phyloP scores from a whole-genome alignment of 2,113 vertebrate genomes.

The Sebastes schlegelii region DNA sequence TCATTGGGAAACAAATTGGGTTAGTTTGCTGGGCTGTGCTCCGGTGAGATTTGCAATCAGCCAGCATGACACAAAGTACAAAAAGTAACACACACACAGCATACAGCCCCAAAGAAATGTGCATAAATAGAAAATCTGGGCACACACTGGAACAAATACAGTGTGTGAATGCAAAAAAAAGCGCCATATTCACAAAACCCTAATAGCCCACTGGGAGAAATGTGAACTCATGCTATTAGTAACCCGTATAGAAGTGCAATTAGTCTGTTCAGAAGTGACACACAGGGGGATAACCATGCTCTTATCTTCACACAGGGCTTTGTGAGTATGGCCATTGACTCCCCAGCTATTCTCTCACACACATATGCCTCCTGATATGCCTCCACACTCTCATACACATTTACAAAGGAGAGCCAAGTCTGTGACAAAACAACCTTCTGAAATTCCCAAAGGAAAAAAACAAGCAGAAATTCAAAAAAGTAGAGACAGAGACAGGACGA shows the following conservation, averaged over 20 bases:
- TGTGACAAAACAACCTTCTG: slow-evolving; percentile 59
- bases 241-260: slow-evolving; percentile 56
- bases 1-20: slow-evolving; percentile 43
- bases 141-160: slow-evolving; percentile 30
- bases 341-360: slow-evolving; percentile 35
- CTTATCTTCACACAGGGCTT: slow-evolving; percentile 67
- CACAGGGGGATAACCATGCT: slow-evolving; percentile 64
- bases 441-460: slow-evolving; percentile 48
- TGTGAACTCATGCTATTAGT: slow-evolving; percentile 75
- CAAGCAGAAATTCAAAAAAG: slow-evolving; percentile 53
- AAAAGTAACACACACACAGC: slow-evolving; percentile 22
- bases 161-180: slow-evolving; percentile 54
- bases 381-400: slow-evolving; percentile 33
- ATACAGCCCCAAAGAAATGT: slow-evolving; percentile 39
- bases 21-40: slow-evolving; percentile 52
- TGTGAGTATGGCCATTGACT: slow-evolving; percentile 68
- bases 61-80: slow-evolving; percentile 27
- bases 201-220: slow-evolving; percentile 43
- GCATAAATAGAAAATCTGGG: slow-evolving; percentile 34
- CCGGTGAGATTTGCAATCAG: slow-evolving; percentile 36
- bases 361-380: slow-evolving; percentile 6
- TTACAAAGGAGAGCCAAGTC: slow-evolving; percentile 48
- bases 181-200: slow-evolving; percentile 66
- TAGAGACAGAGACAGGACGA: slow-evolving; percentile 47
- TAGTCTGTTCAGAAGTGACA: slow-evolving; percentile 64